Conservation (phyloP, 2,113 vertebrate genomes). For the Nothocercus julius region DNA sequence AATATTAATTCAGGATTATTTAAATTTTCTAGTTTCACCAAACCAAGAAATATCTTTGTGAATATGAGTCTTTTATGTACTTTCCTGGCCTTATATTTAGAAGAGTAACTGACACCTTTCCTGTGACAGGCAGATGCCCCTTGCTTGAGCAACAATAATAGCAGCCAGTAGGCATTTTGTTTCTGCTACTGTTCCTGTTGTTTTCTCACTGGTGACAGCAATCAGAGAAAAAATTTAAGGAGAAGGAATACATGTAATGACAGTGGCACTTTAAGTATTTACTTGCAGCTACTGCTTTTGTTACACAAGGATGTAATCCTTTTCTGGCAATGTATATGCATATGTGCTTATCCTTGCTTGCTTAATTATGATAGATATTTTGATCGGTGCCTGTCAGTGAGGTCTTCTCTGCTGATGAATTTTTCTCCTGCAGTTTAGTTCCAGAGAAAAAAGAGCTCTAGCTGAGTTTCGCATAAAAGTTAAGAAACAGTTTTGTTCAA, state of each 20-base stretch:
- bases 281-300: background rate
- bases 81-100: background rate
- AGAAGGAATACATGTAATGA: background rate
- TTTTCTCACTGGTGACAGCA: background rate
- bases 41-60: background rate
- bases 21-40: background rate
- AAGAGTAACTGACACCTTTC: background rate
- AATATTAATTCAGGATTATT: background rate
- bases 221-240: background rate
- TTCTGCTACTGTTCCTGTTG: slow-evolving; percentile 15
- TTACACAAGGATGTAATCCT: background rate
- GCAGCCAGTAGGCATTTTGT: background rate
- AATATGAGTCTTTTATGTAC: background rate
- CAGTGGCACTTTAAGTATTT: background rate
- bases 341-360: background rate
- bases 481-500: slow-evolving; percentile 61
- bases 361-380: background rate
- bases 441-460: slow-evolving; percentile 18
- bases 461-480: slow-evolving; percentile 48
- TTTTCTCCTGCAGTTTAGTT: slow-evolving; percentile 12
- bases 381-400: background rate
- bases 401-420: slow-evolving; percentile 20
- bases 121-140: background rate
- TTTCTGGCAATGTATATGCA: slow-evolving; percentile 20
- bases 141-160: background rate